phyloP scores from a whole-genome alignment of 1,140 invertebrate species.

The Globodera rostochiensis region DNA sequence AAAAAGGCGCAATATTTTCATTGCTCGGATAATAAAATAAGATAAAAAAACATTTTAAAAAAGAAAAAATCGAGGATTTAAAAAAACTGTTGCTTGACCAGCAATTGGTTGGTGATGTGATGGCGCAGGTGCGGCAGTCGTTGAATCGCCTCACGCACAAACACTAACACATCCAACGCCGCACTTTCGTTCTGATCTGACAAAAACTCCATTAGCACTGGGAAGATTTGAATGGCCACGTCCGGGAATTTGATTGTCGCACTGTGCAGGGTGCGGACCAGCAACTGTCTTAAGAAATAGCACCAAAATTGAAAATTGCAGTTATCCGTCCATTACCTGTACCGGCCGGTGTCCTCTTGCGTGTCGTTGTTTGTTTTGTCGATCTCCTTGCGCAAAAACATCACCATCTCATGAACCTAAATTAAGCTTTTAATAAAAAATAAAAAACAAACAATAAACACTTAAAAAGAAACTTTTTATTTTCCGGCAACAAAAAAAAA shows the following conservation, averaged over 20 bases:
- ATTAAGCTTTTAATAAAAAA: too few species aligned
- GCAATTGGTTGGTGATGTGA: conserved; percentile 74
- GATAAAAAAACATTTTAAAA: too few species aligned
- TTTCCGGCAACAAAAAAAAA: too few species aligned
- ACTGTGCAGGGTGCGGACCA: conserved; percentile 90
- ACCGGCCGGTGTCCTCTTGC: conserved; percentile 89
- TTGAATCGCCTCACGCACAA: conserved; percentile 90
- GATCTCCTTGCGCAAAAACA: conserved; percentile 73
- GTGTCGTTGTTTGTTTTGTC: conserved; percentile 83
- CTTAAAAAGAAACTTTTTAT: too few species aligned
- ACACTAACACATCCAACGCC: conserved; percentile 88
- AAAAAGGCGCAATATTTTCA: not conserved
- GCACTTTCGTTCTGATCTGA: conserved; percentile 90
- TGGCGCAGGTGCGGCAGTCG: conserved; percentile 81
- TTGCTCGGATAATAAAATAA: too few species aligned
- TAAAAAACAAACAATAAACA: too few species aligned
- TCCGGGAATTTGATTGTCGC: conserved; percentile 98
- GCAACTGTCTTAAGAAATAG: conserved; percentile 74
- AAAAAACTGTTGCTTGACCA: conserved; percentile 48
- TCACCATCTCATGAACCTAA: conserved; percentile 74
- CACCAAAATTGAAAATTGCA: not conserved
- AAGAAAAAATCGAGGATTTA: too few species aligned
- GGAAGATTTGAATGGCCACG: conserved; percentile 88
- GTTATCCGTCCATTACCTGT: conserved; percentile 67
- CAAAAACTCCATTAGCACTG: conserved; percentile 92